Percentiles rank a stretch among this genome's conserved stretches.
These are phyloP conservation scores for Numenius arquata DNA, from an alignment of 2,113 vertebrate genomes.

Conservation along the genomic window DNA sequence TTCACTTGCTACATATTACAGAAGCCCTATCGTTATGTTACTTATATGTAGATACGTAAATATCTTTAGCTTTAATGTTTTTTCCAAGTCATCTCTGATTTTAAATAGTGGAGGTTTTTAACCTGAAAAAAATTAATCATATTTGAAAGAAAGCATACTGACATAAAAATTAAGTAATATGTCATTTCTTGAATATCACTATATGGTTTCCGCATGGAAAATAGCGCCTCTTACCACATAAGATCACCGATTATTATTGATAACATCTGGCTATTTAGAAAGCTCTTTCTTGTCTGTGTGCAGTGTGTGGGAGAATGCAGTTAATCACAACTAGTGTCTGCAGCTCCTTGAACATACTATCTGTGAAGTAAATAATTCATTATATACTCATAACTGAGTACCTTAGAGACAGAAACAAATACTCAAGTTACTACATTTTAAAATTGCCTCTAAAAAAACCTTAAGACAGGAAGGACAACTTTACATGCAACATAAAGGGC, in stretches of 20 bases:
- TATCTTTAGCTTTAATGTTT: background rate
- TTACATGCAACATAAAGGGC: background rate
- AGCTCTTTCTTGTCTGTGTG: background rate
- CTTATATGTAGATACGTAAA: accelerated
- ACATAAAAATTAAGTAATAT: background rate
- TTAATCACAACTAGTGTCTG: background rate
- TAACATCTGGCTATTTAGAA: background rate
- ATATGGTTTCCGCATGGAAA: background rate
- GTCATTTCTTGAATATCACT: background rate
- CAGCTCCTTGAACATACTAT: background rate
- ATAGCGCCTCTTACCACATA: background rate
- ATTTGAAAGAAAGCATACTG: background rate
- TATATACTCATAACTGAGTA: background rate
- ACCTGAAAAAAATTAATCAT: background rate
- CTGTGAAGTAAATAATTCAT: background rate
- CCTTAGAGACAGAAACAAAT: background rate
- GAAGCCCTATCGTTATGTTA: background rate
- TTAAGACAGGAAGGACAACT: background rate
- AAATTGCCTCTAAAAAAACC: background rate
- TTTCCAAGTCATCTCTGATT: background rate
- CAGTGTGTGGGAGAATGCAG: background rate
- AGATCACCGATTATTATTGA: background rate
- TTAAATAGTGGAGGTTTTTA: background rate
- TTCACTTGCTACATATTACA: background rate
- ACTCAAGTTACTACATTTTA: background rate